These are phyloP conservation scores for Chloroclysta siterata DNA, from an alignment of 2,888 invertebrate species.

Conservation along the genomic window DNA sequence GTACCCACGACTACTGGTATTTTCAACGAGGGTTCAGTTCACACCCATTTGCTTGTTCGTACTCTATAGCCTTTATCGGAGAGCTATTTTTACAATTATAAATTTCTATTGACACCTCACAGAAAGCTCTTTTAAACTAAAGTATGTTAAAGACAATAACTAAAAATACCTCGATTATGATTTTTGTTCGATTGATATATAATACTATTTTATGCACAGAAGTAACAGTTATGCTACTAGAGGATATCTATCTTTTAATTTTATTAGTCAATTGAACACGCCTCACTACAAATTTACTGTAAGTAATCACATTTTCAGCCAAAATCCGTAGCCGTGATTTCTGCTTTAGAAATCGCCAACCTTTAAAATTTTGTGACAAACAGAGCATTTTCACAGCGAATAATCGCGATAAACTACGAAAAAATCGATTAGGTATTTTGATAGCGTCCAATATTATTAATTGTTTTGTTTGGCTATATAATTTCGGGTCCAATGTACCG, in stretches of 20 bases:
- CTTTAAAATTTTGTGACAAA: background rate
- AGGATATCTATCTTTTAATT: background rate
- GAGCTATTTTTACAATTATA: background rate
- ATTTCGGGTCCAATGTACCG: background rate
- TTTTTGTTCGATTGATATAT: conserved; percentile 16
- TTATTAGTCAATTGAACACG: conserved; percentile 15
- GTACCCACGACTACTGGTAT: background rate
- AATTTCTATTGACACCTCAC: background rate
- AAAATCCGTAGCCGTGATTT: background rate
- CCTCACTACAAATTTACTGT: background rate
- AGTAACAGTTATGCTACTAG: conserved; percentile 8
- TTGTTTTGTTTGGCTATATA: background rate
- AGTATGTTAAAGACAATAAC: background rate
- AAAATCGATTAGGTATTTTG: background rate
- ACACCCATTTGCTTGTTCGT: background rate
- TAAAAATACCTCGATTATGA: conserved; percentile 1
- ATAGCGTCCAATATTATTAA: background rate
- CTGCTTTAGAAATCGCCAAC: background rate
- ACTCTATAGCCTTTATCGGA: background rate
- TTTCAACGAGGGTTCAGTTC: background rate
- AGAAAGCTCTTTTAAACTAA: background rate
- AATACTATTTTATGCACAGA: conserved; percentile 14
- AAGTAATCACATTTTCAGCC: background rate
- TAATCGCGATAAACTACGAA: background rate
- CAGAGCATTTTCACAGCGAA: background rate